These are phyloP conservation scores for Acrobeloides nanus DNA, from an alignment of 2,888 invertebrate species.

Conservation along the genomic window DNA sequence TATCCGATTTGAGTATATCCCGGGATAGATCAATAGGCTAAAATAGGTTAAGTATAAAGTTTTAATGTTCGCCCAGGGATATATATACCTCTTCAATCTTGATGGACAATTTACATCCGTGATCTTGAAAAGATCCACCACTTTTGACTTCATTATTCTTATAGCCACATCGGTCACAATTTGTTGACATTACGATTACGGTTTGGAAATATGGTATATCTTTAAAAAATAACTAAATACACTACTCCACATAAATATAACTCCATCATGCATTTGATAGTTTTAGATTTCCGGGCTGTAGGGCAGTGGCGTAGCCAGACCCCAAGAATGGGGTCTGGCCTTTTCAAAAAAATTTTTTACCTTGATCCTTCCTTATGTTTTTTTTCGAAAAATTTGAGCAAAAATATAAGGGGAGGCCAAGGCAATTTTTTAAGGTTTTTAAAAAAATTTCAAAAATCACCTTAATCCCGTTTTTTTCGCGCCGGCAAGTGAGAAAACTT, in stretches of 20 bases:
- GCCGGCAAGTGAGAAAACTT: too few species aligned
- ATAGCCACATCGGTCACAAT: constrained; percentile 80
- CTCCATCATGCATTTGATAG: too few species aligned
- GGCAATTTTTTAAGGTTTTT: too few species aligned
- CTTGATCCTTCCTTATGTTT: too few species aligned
- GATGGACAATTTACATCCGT: constrained; percentile 38
- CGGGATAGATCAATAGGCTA: constrained; percentile 72
- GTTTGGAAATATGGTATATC: constrained; percentile 94
- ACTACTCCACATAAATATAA: not conserved
- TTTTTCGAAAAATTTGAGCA: too few species aligned
- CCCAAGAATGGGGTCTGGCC: too few species aligned
- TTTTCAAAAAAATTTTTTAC: too few species aligned
- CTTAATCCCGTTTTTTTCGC: too few species aligned
- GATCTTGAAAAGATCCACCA: constrained; percentile 40
- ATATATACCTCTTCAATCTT: constrained; percentile 34
- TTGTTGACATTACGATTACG: constrained; percentile 92
- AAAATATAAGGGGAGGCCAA: too few species aligned
- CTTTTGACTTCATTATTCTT: constrained; percentile 78
- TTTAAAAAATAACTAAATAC: constrained; percentile 39
- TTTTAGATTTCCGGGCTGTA: too few species aligned
- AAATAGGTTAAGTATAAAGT: constrained; percentile 5
- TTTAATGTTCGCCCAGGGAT: not conserved
- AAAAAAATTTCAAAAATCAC: too few species aligned
- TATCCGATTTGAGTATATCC: constrained; percentile 89
- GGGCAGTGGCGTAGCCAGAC: too few species aligned